phyloP scores from a whole-genome alignment of 2,888 invertebrate species.

The Campaea margaritaria region DNA sequence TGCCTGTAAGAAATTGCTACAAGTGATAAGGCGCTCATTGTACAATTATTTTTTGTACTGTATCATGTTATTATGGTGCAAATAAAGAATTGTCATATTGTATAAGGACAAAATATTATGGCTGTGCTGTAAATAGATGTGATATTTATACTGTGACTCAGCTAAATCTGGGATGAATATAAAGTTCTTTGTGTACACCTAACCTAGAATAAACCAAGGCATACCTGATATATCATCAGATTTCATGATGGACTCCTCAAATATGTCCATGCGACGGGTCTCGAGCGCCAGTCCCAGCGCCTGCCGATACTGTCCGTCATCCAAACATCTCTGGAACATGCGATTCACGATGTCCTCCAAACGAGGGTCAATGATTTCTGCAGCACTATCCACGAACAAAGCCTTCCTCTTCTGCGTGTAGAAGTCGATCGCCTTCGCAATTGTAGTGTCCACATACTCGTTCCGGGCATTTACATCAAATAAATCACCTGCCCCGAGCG shows the following conservation, averaged over 20 bases:
- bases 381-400: constrained; percentile 87
- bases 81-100: too few relatives aligned
- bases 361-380: constrained; percentile 90
- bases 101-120: too few relatives aligned
- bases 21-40: too few relatives aligned
- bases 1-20: too few relatives aligned
- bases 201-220: background rate
- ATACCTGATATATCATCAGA: constrained; percentile 93
- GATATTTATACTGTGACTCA: too few relatives aligned
- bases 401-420: constrained; percentile 95
- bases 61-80: too few relatives aligned
- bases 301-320: constrained; percentile 97
- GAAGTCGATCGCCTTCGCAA: constrained; percentile 98
- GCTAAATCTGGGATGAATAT: too few relatives aligned
- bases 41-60: too few relatives aligned
- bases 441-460: constrained; percentile 98
- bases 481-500: constrained; percentile 96
- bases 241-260: constrained; percentile 95
- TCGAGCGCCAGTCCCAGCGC: constrained; percentile 98
- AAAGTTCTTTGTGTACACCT: too few relatives aligned
- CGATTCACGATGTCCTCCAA: constrained; percentile 97
- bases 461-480: constrained; percentile 97
- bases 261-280: constrained; percentile 98
- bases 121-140: too few relatives aligned
- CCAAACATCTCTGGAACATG: constrained; percentile 98